These are phyloP conservation scores for Pteria penguin DNA, from an alignment of 2,888 invertebrate species.

Conservation along the genomic window DNA sequence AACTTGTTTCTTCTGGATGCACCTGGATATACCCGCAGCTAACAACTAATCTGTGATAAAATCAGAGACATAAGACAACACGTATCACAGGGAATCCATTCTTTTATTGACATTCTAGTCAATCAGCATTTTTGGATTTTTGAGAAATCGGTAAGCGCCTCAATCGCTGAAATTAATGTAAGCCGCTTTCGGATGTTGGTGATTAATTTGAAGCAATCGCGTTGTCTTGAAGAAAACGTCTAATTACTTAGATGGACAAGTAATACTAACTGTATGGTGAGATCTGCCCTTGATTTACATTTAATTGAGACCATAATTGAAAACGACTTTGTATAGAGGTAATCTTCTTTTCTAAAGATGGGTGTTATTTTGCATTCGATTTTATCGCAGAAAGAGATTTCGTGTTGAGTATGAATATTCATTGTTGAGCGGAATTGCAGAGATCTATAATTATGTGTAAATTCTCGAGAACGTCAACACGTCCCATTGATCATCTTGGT, in stretches of 20 bases:
- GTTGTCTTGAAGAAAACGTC: slow-evolving; percentile 20
- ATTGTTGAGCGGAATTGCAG: not conserved
- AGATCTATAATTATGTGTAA: not conserved
- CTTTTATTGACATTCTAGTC: not conserved
- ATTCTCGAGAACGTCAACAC: not conserved
- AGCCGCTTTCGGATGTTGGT: slow-evolving; percentile 11
- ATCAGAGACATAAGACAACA: too few species aligned
- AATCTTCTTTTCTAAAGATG: slow-evolving; percentile 33
- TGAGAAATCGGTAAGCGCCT: not conserved
- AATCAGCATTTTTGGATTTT: not conserved
- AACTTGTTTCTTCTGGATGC: too few species aligned
- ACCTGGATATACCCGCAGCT: too few species aligned
- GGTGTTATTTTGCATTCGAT: slow-evolving; percentile 30
- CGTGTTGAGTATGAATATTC: not conserved
- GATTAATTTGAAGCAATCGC: slow-evolving; percentile 27
- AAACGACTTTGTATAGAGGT: slow-evolving; percentile 10
- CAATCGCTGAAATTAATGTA: slow-evolving; percentile 15
- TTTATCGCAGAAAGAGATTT: slow-evolving; percentile 5
- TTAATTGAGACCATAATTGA: slow-evolving; percentile 31
- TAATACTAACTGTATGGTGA: slow-evolving; percentile 18
- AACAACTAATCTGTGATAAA: too few species aligned
- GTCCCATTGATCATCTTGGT: not conserved
- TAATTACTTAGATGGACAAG: slow-evolving; percentile 27
- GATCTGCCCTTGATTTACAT: slow-evolving; percentile 26
- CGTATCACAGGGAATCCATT: too few species aligned